phyloP scores from a whole-genome alignment of 2,888 invertebrate genomes.

The Theretra japonica region DNA sequence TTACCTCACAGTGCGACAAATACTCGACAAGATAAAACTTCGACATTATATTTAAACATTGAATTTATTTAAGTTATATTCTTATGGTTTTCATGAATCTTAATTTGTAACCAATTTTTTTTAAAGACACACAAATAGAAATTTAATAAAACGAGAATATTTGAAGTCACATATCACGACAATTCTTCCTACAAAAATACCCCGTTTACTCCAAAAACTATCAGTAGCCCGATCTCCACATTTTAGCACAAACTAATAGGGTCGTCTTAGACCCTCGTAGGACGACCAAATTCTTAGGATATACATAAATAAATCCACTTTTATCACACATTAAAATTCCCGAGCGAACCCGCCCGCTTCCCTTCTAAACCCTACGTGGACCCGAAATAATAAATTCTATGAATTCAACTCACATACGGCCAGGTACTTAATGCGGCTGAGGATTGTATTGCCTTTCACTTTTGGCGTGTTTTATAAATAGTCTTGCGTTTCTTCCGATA shows the following conservation, averaged over 20 bases:
- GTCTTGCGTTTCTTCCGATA: background rate
- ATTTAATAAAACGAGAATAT: too few relatives aligned
- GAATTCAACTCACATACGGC: slow-evolving; percentile 15
- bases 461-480: slow-evolving; percentile 24
- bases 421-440: slow-evolving; percentile 11
- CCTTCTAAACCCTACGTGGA: background rate
- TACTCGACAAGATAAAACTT: too few relatives aligned
- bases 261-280: background rate
- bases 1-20: too few relatives aligned
- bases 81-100: too few relatives aligned
- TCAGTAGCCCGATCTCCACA: background rate
- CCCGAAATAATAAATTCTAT: slow-evolving; percentile 32
- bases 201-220: background rate
- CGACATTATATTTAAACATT: too few relatives aligned
- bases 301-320: slow-evolving; percentile 16
- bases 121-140: too few relatives aligned
- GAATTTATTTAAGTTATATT: too few relatives aligned
- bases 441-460: slow-evolving; percentile 1
- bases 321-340: slow-evolving; percentile 23
- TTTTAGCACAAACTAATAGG: slow-evolving; percentile 1
- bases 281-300: background rate
- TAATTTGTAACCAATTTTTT: too few relatives aligned
- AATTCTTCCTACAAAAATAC: background rate
- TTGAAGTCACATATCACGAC: too few relatives aligned
- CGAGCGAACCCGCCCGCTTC: slow-evolving; percentile 5